Base-by-base conservation (phyloP, 2,888 invertebrate species). In the Melanophora roralis region DNA sequence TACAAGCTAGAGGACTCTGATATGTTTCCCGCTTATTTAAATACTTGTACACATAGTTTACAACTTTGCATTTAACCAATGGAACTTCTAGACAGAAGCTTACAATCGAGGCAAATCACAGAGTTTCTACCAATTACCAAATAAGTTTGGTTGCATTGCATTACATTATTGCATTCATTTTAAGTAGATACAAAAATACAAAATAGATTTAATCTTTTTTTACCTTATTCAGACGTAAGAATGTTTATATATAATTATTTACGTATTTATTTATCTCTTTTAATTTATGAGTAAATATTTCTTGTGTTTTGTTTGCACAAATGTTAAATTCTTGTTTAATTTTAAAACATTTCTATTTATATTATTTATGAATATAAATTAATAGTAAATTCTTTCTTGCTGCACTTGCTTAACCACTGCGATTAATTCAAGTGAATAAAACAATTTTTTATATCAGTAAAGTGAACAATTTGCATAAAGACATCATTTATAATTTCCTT, bases 401-500 rank as follows among this genome's bases (percentile, higher is more conserved):
- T 27, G 3, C 3, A 27, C 3, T 6, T 27, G 6, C 27, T 27
- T 27, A 27, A 27, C 3, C 27, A 27, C 27, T 27, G 27, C 27
- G 27, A 5, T 16, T 23, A 21, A 38, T n/a, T 36, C 27, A 43
- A 47, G 45, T 47, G 27, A 40, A 3, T 36, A 0, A 40, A 60
- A 71, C 38, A 43, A 32, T 43, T 49, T 36, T 14, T 19, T 11
- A 19, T 12, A 51, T 40, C 3, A 53, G 12, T 12, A 34, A 43
- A 23, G 43, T 34, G 67, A 72, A 47, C 60, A 67, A 78, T 72
- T 78, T 73, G 64, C 55, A 67, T 51, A 60, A 57, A 73, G 21
- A 62, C 16, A 59, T 78, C 69, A 69, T 47, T 74, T 75, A 71
- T 60, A 74, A 79, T 79, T 79, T 79, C 79, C 79, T 65, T 65